Evolutionary conservation across 2,797 vertebrate genomes (phyloP).

Genomic region (Melanotaenia maccullochi): DNA sequence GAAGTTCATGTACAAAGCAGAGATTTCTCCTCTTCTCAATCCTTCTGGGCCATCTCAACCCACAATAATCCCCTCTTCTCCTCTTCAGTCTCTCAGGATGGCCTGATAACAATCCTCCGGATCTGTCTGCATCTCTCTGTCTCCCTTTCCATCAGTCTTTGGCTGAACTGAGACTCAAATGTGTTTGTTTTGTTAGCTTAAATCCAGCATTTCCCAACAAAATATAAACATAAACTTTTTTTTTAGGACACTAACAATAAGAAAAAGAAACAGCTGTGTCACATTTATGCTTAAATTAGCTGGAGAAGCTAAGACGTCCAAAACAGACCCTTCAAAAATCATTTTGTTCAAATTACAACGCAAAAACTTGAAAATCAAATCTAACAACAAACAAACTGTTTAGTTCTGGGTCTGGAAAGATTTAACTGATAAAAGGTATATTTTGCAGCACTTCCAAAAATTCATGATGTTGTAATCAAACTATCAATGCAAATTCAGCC

Average conservation of each 20-base stretch:
- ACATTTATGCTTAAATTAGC: not conserved
- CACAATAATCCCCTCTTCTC: conserved; percentile 70
- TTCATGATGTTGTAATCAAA: no score
- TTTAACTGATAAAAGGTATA: not conserved
- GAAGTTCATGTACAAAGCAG: conserved; percentile 86
- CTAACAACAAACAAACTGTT: no score
- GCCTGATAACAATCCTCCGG: conserved; percentile 56
- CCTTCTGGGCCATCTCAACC: conserved; percentile 63
- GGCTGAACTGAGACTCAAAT: conserved; percentile 4
- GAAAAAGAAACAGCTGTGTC: not conserved
- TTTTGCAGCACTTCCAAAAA: no score
- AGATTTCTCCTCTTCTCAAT: conserved; percentile 77
- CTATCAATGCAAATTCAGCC: not conserved
- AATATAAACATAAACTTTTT: not conserved
- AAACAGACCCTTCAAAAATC: not conserved
- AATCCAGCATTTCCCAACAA: not conserved
- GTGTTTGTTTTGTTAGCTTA: not conserved
- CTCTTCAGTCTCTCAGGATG: conserved; percentile 46
- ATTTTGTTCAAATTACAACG: not conserved
- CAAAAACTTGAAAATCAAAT: no score
- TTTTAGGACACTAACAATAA: not conserved
- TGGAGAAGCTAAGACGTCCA: not conserved
- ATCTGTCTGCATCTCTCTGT: conserved; percentile 55
- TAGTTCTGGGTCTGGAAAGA: not conserved
- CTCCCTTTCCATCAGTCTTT: conserved; percentile 23